Base-by-base conservation (phyloP, 1,140 invertebrate genomes). In the Drosophila ambigua region DNA sequence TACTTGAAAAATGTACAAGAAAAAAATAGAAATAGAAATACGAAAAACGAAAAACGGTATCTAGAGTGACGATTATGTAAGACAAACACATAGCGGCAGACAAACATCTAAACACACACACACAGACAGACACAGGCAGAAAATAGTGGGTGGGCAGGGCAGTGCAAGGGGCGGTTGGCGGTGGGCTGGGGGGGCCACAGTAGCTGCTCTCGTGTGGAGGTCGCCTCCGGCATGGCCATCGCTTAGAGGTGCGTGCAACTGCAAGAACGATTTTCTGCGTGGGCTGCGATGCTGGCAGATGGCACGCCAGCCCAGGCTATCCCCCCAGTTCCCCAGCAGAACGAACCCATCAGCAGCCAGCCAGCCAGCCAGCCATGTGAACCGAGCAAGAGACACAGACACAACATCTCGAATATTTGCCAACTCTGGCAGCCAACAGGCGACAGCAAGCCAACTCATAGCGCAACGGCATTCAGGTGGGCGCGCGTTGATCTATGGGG, bases 41-140 rank as follows among this genome's bases (percentile, higher is more conserved):
- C 49, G 50, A 55, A 57, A 57, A 52, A 54, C 51, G 71, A 79
- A 80, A 79, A 80, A 79, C 83, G 72, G 82, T 88, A 87, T 69
- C 83, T 88, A 79, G 79, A 88, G 76, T 89, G 83, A 88, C 84
- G 83, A 88, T 88, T 88, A 88, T 88, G 83, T 88, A 88, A 88
- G 84, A 79, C 76, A 87, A 88, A 83, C 61, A 88, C 64, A 79
- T 67, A 43, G 31, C 8, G 53, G 26, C 68, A 55, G 64, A 77
- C 83, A 88, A 82, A 88, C 81, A 85, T 85, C 82, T 85, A 85
- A 87, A 51, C 48, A 82, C 61, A 83, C 81, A 80, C 62, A 51
- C 53, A 24, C 43, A 55, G 52, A 11, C 5, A 6, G 4, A 23
- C 43, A 13, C 6, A 60, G 11, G 45, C 48, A 8, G 28, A 28